phyloP scores from a whole-genome alignment of 1,140 invertebrate species.

The Drosophila teissieri region DNA sequence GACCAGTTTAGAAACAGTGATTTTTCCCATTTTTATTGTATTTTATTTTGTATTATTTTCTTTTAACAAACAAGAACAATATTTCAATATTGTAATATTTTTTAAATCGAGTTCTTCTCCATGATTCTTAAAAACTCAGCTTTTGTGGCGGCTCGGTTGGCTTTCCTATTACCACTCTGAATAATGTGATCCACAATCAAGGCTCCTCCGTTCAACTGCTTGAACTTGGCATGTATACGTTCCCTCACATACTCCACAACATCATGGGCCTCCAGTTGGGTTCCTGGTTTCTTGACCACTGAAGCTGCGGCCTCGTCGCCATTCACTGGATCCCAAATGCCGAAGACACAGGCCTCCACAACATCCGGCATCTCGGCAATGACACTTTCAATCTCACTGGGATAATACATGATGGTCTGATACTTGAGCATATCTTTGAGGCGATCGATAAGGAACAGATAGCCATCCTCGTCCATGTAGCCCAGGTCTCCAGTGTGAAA shows the following conservation, averaged over 20 bases:
- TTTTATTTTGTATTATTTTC: no score
- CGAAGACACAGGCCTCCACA: constrained; percentile 55
- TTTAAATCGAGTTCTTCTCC: not conserved
- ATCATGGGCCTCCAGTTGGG: constrained; percentile 29
- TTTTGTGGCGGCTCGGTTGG: constrained; percentile 6
- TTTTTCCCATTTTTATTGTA: no score
- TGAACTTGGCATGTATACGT: constrained; percentile 79
- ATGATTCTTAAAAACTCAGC: not conserved
- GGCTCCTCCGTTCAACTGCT: constrained; percentile 86
- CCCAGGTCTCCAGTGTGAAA: constrained; percentile 89
- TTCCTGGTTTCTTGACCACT: constrained; percentile 22
- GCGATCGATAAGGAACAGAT: constrained; percentile 88
- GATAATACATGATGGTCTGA: constrained; percentile 62
- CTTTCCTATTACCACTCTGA: constrained; percentile 17
- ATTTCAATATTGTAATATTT: not conserved
- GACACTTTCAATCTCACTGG: constrained; percentile 48
- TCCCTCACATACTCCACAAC: constrained; percentile 38
- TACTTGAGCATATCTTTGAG: constrained; percentile 91
- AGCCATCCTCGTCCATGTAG: constrained; percentile 87
- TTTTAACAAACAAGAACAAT: not conserved
- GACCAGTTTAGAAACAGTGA: no score
- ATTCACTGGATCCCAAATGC: constrained; percentile 32
- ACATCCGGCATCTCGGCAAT: constrained; percentile 41
- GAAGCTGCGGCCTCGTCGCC: constrained; percentile 50
- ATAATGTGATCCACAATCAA: constrained; percentile 85